These are phyloP conservation scores for Synanthedon vespiformis DNA, from an alignment of 2,888 invertebrate genomes.

Conservation along the genomic window DNA sequence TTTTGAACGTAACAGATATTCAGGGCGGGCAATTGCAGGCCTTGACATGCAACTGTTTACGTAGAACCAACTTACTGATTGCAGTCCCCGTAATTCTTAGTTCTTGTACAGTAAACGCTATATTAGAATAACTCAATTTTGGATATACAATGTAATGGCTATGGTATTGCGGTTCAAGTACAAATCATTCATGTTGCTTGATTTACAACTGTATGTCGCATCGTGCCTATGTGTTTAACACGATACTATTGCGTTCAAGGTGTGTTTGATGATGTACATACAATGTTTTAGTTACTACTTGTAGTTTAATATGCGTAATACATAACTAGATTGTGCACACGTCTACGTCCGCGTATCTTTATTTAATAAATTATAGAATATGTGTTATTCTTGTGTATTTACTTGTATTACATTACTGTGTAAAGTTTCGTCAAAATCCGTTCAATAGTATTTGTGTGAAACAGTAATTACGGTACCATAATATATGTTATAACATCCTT, in stretches of 20 bases:
- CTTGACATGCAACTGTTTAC: conserved; percentile 35
- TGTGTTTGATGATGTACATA: conserved; percentile 11
- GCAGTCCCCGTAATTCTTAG: conserved; percentile 13
- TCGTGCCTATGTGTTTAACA: conserved; percentile 20
- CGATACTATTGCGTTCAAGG: conserved; percentile 22
- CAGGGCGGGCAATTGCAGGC: conserved; percentile 9
- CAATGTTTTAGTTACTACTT: conserved; percentile 2
- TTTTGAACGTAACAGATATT: not conserved
- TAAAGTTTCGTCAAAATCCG: too few species aligned
- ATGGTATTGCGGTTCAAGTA: conserved; percentile 33
- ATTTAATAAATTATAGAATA: too few species aligned
- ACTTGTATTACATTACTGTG: too few species aligned
- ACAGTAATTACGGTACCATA: too few species aligned
- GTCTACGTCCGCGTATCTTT: too few species aligned
- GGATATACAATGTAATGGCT: not conserved
- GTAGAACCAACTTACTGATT: conserved; percentile 9
- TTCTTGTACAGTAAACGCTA: not conserved
- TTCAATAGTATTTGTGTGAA: too few species aligned
- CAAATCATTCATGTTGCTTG: conserved; percentile 44
- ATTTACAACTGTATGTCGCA: conserved; percentile 4
- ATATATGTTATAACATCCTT: too few species aligned
- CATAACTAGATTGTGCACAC: too few species aligned
- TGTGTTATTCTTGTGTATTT: too few species aligned
- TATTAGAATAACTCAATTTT: conserved; percentile 12
- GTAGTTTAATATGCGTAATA: not conserved